Evolutionary conservation across 2,888 invertebrate genomes (phyloP).

Genomic region (Disparrhopalites patrizii): DNA sequence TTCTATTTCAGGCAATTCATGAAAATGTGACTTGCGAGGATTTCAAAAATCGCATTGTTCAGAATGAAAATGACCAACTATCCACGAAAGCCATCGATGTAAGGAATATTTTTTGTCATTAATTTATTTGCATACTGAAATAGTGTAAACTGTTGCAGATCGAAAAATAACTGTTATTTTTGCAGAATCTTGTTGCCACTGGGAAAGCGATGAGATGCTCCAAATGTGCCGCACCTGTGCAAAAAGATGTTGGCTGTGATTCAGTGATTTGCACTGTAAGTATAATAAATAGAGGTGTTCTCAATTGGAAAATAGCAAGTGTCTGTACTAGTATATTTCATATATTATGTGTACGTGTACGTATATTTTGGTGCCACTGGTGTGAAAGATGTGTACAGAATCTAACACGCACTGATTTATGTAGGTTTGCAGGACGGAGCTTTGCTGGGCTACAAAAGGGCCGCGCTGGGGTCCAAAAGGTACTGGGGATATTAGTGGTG

Average conservation of each 20-base stretch:
- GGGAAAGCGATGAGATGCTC: slow-evolving; percentile 86
- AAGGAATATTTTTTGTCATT: slow-evolving; percentile 41
- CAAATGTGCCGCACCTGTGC: slow-evolving; percentile 73
- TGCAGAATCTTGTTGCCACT: slow-evolving; percentile 65
- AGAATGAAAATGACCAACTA: slow-evolving; percentile 66
- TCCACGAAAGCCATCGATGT: slow-evolving; percentile 71
- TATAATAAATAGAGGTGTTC: neutral
- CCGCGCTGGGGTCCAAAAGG: slow-evolving; percentile 42
- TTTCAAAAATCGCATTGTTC: slow-evolving; percentile 64
- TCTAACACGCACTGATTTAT: too few relatives aligned
- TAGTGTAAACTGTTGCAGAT: too few relatives aligned
- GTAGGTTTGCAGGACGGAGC: slow-evolving; percentile 79
- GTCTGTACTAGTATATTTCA: too few relatives aligned
- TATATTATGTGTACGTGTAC: too few relatives aligned
- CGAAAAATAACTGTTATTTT: too few relatives aligned
- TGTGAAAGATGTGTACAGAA: too few relatives aligned
- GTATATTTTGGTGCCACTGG: too few relatives aligned
- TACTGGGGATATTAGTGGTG: slow-evolving; percentile 72
- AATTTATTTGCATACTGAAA: neutral
- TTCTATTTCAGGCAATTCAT: slow-evolving; percentile 65
- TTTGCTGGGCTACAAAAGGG: slow-evolving; percentile 82
- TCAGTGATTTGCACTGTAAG: slow-evolving; percentile 75
- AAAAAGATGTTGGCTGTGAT: slow-evolving; percentile 91
- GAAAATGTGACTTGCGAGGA: slow-evolving; percentile 73
- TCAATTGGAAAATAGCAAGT: too few relatives aligned